Base-by-base conservation (phyloP, 2,113 vertebrate genomes). In the Lophius piscatorius region DNA sequence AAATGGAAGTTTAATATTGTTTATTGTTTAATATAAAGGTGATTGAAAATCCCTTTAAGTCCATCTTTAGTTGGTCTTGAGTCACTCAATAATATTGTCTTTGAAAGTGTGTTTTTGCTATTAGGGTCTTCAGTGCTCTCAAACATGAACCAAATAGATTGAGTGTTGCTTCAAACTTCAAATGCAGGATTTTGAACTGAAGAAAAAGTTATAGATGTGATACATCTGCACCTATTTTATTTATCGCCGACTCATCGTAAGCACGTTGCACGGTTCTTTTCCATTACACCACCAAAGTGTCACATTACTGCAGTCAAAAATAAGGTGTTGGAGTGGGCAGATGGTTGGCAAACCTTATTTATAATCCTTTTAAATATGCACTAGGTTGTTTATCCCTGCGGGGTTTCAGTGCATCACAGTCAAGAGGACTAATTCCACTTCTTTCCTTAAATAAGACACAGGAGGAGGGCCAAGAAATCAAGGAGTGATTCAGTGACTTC, bases 321-420 rank as follows among this genome's bases (percentile, higher is more conserved):
- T n/a, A n/a, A n/a, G n/a, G n/a, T n/a, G n/a, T n/a, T n/a, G n/a
- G n/a, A n/a, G n/a, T n/a, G n/a, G n/a, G 33, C 33, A 35, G 34
- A 35, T 11, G 34, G 34, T 35, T 35, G 12, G 12, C 6, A 35
- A 14, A 35, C 34, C 34, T 12, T 35, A n/a, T n/a, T n/a, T n/a
- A n/a, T n/a, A n/a, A n/a, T n/a, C n/a, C n/a, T n/a, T n/a, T n/a
- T n/a, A n/a, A n/a, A n/a, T n/a, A n/a, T n/a, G n/a, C n/a, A n/a
- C n/a, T n/a, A n/a, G n/a, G n/a, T n/a, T n/a, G n/a, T 45, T 45
- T 49, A 68, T 56, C 63, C 51, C 28, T 49, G 20, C 24, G 13
- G 4, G 63, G 39, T 46, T 61, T 31, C 8, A 24, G 17, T 56
- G 26, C 13, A 17, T 44, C 49, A 44, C 17, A 35, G 16, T 9